A percentile compares a stretch with the other conserved stretches of the same genome.
Evolutionary conservation across 2,113 vertebrate species (phyloP).

Genomic region (Puma concolor): DNA sequence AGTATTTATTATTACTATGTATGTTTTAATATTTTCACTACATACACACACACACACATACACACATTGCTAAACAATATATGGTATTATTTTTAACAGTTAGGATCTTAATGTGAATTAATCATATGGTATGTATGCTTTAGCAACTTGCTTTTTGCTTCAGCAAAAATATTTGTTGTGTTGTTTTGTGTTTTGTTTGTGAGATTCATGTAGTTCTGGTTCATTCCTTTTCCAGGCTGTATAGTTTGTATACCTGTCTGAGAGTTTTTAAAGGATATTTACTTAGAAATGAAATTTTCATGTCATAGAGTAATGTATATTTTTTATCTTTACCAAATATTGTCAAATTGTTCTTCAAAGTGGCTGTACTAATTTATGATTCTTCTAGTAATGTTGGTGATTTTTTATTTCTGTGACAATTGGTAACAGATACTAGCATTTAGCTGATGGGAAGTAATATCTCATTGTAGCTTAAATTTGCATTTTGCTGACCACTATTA

Average conservation of each 20-base stretch:
- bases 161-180: slow-evolving; percentile 2
- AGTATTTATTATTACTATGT: background rate
- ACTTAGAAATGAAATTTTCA: background rate
- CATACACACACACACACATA: background rate
- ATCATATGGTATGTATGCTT: background rate
- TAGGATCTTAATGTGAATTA: background rate
- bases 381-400: background rate
- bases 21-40: slow-evolving; percentile 17
- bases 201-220: background rate
- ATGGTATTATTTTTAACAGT: background rate
- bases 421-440: background rate
- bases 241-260: background rate
- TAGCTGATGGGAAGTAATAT: background rate
- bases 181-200: background rate
- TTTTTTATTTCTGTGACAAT: background rate
- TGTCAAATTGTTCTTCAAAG: background rate
- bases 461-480: slow-evolving; percentile 4
- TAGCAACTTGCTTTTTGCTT: background rate
- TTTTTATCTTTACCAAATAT: background rate
- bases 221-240: background rate
- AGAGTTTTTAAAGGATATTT: background rate
- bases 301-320: background rate
- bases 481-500: background rate
- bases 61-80: background rate
- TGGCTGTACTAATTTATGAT: background rate